Evolutionary conservation across 2,888 invertebrate genomes (phyloP), one percentile per base, ranked within the genome.

Genomic region (Hyalella azteca): DNA sequence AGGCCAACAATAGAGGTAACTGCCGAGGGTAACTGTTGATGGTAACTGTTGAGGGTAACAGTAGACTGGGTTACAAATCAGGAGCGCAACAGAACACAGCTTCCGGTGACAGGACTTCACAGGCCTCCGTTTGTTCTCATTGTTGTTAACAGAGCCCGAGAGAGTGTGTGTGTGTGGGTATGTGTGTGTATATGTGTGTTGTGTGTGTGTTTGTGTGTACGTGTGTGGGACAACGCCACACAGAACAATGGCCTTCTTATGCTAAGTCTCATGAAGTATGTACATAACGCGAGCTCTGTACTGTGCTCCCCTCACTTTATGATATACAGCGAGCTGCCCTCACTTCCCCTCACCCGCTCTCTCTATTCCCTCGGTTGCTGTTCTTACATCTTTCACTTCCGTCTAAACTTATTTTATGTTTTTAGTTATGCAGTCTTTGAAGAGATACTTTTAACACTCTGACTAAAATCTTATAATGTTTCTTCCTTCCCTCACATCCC

Each of bases 161-260:
- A 29, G 39, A 29, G 66, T 36, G 9, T 15, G 66, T 66, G 36
- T 36, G 66, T 66, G 32, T 36, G 32, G 5, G 66, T 66, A 19
- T 36, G n/a, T 19, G 26, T 3, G 26, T 54, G 54, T 54, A 22
- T 49, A 49, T 49, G 9, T 49, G 49, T 49, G 49, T n/a, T 36
- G 66, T 66, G 32, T 36, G 32, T 22, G 66, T 66, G 39, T 36
- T 7, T 19, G 26, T 3, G 26, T 54, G 54, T 54, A 22, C 22
- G 22, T 49, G 9, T 49, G 49, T 49, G 49, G 11, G 45, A 11
- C 11, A 11, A 29, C 11, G 29, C n/a, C 59, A 29, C 59, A 66
- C 36, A 36, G 66, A 66, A 66, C 66, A 66, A 66, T 66, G 66
- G 29, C 19, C 66, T 66, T 66, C 66, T 66, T 66, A 36, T 66